Conservation (phyloP, 2,113 vertebrate genomes). For the Dipodomys ordii region DNA sequence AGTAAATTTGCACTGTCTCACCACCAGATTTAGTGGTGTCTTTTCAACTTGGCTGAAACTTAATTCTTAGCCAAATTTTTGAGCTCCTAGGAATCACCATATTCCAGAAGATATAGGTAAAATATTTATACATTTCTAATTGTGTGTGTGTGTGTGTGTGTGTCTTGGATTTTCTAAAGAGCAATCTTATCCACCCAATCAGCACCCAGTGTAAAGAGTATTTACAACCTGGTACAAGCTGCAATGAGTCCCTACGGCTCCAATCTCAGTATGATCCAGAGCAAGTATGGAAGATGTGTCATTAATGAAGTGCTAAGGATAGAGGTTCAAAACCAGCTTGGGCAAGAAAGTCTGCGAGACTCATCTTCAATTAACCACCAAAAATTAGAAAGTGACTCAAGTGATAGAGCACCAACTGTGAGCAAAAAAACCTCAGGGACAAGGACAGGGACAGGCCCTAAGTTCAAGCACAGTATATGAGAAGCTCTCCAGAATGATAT, state of each 20-base stretch:
- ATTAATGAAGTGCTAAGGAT: not conserved
- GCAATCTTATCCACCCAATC: not conserved
- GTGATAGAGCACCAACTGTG: no score
- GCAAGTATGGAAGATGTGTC: not conserved
- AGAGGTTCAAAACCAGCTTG: no score
- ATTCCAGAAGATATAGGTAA: not conserved
- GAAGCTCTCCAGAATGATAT: not conserved
- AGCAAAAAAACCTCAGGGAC: no score
- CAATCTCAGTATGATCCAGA: not conserved
- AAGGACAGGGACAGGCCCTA: no score
- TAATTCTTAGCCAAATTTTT: not conserved
- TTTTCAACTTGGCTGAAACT: not conserved
- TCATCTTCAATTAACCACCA: no score
- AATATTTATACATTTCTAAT: not conserved
- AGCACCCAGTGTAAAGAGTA: not conserved
- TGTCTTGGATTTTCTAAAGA: not conserved
- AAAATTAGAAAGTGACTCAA: no score
- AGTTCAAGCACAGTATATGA: not conserved
- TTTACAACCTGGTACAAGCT: conserved; percentile 7
- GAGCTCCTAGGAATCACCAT: not conserved
- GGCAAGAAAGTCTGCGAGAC: no score
- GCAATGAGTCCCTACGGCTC: not conserved
- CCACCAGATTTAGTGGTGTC: not conserved
- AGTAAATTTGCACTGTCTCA: not conserved
- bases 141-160: no score